These are phyloP conservation scores for Chaenodraco wilsoni DNA, from an alignment of 2,797 vertebrate genomes.

Conservation along the genomic window DNA sequence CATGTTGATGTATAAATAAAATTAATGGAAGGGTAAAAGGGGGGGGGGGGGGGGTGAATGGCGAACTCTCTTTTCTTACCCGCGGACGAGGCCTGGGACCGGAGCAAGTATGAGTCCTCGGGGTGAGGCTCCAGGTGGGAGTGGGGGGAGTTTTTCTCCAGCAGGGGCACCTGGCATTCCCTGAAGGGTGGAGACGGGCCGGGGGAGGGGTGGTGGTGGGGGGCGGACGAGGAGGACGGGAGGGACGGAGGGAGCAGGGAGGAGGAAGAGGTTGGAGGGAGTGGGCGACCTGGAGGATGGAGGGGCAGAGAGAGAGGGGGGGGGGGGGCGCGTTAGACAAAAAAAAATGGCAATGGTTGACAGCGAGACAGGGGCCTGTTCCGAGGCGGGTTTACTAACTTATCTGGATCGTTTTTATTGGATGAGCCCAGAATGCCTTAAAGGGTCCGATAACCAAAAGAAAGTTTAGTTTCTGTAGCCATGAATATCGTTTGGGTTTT, in stretches of 20 bases:
- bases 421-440: neutral
- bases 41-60: constrained; percentile 31
- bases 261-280: constrained; percentile 97
- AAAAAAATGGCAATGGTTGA: constrained; percentile 86
- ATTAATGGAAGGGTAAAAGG: constrained; percentile 34
- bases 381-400: constrained; percentile 36
- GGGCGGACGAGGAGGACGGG: constrained; percentile 91
- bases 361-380: constrained; percentile 55
- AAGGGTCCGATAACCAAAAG: neutral
- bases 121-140: constrained; percentile 98
- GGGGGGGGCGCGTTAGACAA: constrained; percentile 84
- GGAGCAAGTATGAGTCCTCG: constrained; percentile 95
- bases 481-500: constrained; percentile 11
- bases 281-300: constrained; percentile 94
- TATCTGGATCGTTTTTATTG: constrained; percentile 17
- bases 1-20: constrained; percentile 36
- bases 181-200: constrained; percentile 86
- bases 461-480: neutral
- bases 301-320: constrained; percentile 83
- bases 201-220: constrained; percentile 92
- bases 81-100: constrained; percentile 90
- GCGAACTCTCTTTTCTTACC: constrained; percentile 86
- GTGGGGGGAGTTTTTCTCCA: constrained; percentile 98
- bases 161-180: constrained; percentile 98
- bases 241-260: constrained; percentile 93